Evolutionary conservation across 2,888 invertebrate species (phyloP).

Genomic region (Rotaria socialis): DNA sequence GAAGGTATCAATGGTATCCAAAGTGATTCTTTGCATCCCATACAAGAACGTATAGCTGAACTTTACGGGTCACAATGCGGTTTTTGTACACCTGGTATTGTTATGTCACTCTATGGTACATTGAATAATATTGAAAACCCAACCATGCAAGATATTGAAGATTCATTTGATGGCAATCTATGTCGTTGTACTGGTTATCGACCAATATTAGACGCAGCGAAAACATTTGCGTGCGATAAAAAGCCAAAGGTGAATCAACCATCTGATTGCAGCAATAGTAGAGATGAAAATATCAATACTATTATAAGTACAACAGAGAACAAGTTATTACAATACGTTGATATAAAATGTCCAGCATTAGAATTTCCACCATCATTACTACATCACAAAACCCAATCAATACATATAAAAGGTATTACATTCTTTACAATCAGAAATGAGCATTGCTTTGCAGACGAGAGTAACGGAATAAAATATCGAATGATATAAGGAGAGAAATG

Average conservation of each 20-base stretch:
- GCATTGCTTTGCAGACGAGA: too few relatives aligned
- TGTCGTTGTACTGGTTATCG: conserved; percentile 91
- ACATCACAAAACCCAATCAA: neutral
- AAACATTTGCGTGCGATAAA: conserved; percentile 61
- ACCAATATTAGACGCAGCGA: conserved; percentile 83
- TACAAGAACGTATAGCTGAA: conserved; percentile 68
- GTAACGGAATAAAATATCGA: too few relatives aligned
- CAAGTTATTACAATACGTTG: neutral
- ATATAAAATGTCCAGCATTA: conserved; percentile 5
- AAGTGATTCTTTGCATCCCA: conserved; percentile 51
- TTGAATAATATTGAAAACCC: conserved; percentile 62
- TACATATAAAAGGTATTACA: conserved; percentile 19
- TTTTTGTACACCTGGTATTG: conserved; percentile 89
- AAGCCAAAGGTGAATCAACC: neutral
- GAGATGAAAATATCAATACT: neutral
- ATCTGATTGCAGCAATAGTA: neutral
- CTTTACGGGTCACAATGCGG: conserved; percentile 91
- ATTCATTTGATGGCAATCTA: conserved; percentile 63
- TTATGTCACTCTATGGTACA: conserved; percentile 91
- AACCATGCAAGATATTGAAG: conserved; percentile 70
- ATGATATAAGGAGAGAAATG: too few relatives aligned
- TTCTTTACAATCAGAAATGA: neutral
- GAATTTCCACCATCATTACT: conserved; percentile 9
- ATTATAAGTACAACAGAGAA: conserved; percentile 24
- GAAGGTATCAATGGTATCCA: conserved; percentile 55